Percentiles rank a stretch among this genome's conserved stretches.
These are phyloP conservation scores for Rhabdomys dilectus DNA, from an alignment of 2,113 vertebrate genomes.

Conservation along the genomic window DNA sequence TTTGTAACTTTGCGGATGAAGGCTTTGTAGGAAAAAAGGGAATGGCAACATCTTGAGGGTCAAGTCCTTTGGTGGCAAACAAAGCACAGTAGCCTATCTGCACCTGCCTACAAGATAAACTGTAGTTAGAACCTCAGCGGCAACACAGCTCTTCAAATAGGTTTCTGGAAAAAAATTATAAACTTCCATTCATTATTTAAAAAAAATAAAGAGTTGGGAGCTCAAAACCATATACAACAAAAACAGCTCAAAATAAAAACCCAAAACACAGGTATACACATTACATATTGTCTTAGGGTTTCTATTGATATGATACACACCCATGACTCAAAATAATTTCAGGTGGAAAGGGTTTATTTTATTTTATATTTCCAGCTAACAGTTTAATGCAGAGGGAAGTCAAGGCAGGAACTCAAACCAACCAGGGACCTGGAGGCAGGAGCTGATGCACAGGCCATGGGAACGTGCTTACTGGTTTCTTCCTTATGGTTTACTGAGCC, in stretches of 20 bases:
- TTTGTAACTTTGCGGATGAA: neutral
- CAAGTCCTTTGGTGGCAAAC: neutral
- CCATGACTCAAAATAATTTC: too few species aligned
- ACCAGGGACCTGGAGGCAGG: neutral
- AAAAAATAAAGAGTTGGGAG: slow-evolving; percentile 12
- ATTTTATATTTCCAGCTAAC: neutral
- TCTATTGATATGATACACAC: neutral
- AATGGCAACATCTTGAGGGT: neutral
- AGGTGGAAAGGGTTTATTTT: neutral
- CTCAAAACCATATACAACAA: slow-evolving; percentile 19
- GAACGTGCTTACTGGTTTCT: neutral
- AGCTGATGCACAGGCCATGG: neutral
- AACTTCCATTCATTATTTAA: neutral
- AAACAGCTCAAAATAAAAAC: neutral
- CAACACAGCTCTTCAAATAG: neutral
- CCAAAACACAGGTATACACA: neutral
- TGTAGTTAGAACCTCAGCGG: neutral
- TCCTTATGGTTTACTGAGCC: neutral
- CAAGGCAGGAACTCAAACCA: neutral
- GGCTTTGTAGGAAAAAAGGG: neutral
- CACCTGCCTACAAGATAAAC: neutral
- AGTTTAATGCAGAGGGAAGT: neutral
- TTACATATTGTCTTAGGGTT: neutral
- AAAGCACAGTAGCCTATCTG: neutral
- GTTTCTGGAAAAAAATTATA: slow-evolving; percentile 13